Evolutionary conservation across 2,888 invertebrate genomes (phyloP), one percentile per base, ranked within the genome.

Genomic region (Brachypterus glaber): DNA sequence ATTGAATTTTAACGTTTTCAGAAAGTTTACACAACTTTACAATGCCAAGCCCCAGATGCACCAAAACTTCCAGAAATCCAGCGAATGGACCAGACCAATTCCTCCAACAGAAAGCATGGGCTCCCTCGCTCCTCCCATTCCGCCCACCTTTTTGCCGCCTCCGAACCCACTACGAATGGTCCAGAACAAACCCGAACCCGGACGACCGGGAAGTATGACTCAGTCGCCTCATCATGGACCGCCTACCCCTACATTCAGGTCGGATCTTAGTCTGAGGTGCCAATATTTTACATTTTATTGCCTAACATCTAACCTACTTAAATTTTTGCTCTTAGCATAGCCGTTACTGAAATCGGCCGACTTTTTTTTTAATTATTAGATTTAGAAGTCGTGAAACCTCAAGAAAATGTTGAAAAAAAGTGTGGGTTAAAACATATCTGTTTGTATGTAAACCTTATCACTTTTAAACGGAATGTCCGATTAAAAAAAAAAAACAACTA

Each of bases 211-310:
- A 30, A 64, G 64, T 47, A 66, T 68, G 43, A 34, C 67, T 31
- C 68, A 70, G 37, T 57, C 64, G 25, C 64, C 71, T 5, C 73
- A 76, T 27, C 72, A 74, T 37, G 76, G 77, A 35, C 76, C 77
- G 39, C 76, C 77, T 9, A 73, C 77, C 59, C 77, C 78, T 43
- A 76, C 78, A 60, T 79, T 79, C 68, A 83, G 85, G 75, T 85
- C 82, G 70, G 82, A 82, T 74, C 77, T 81, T 64, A 77, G 76
- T 70, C 73, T 82, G 65, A 77, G 77, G 77, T 77, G 73, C 70
- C 69, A 59, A 52, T 49, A 55, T 57, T 61, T 35, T 39, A n/a
- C n/a, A n/a, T n/a, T n/a, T n/a, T n/a, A n/a, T n/a, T n/a, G n/a
- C n/a, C n/a, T n/a, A n/a, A n/a, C n/a, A n/a, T n/a, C n/a, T n/a